Conservation (phyloP, 2,113 vertebrate genomes). For the Carassius auratus region DNA sequence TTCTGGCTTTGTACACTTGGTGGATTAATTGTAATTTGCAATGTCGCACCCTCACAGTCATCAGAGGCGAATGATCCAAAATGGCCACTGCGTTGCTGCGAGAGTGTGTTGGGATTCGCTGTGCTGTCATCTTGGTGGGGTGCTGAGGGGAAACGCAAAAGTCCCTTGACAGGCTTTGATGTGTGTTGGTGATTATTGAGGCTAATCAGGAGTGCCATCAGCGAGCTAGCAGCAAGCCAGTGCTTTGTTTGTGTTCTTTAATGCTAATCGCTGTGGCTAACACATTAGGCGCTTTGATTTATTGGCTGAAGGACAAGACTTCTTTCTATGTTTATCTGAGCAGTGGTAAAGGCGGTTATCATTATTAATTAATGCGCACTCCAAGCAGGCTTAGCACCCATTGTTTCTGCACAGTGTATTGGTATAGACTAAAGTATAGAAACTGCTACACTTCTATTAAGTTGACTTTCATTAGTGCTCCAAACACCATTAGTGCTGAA, state of each 20-base stretch:
- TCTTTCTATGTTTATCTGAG: constrained; percentile 41
- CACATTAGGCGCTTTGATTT: constrained; percentile 47
- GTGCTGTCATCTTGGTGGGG: background rate
- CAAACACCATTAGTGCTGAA: background rate
- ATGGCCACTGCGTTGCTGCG: background rate
- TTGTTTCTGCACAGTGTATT: constrained; percentile 13
- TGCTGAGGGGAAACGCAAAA: background rate
- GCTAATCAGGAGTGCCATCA: constrained; percentile 35
- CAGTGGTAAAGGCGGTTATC: constrained; percentile 13
- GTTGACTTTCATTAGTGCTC: background rate
- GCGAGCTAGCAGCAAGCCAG: constrained; percentile 16
- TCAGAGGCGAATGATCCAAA: constrained; percentile 25
- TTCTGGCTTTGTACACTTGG: background rate
- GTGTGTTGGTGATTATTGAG: constrained; percentile 17
- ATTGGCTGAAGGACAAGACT: constrained; percentile 26
- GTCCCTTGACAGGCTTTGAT: constrained; percentile 2
- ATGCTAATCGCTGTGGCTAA: constrained; percentile 35
- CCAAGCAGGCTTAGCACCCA: background rate
- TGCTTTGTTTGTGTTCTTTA: constrained; percentile 39
- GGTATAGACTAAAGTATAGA: background rate
- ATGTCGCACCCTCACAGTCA: constrained; percentile 7
- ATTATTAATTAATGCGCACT: constrained; percentile 26
- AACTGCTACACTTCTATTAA: background rate
- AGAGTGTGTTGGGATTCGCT: background rate
- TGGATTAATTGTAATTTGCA: constrained; percentile 18